Conservation (phyloP, 2,113 vertebrate genomes). For the Fregetta grallaria region DNA sequence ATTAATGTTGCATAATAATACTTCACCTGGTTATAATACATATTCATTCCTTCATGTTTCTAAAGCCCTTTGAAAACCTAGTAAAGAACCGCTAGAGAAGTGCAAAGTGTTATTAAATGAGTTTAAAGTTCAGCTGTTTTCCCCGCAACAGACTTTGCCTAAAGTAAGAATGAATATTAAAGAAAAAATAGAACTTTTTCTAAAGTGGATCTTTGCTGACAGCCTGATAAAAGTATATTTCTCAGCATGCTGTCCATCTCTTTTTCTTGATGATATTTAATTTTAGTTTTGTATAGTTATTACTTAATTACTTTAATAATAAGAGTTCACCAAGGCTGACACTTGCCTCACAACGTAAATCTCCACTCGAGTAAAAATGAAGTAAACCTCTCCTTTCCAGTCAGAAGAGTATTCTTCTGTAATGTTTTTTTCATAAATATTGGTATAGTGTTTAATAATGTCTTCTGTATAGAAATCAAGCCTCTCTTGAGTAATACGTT, state of each 20-base stretch:
- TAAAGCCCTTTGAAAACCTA: background rate
- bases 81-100: background rate
- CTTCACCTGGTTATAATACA: constrained; percentile 6
- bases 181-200: background rate
- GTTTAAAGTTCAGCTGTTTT: constrained; percentile 43
- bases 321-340: background rate
- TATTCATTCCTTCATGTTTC: background rate
- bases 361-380: background rate
- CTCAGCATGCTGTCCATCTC: background rate
- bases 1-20: background rate
- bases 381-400: background rate
- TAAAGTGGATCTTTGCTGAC: background rate
- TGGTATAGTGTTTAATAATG: background rate
- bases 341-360: background rate
- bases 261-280: background rate
- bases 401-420: background rate
- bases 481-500: background rate
- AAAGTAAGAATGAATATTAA: constrained; percentile 25
- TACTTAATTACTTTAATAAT: background rate
- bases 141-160: background rate
- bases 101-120: constrained; percentile 18
- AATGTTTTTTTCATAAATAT: background rate
- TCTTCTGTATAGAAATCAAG: background rate
- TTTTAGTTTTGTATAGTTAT: background rate
- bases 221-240: background rate